Evolutionary conservation across 2,113 vertebrate genomes (phyloP).

Genomic region (Parotia lawesii): DNA sequence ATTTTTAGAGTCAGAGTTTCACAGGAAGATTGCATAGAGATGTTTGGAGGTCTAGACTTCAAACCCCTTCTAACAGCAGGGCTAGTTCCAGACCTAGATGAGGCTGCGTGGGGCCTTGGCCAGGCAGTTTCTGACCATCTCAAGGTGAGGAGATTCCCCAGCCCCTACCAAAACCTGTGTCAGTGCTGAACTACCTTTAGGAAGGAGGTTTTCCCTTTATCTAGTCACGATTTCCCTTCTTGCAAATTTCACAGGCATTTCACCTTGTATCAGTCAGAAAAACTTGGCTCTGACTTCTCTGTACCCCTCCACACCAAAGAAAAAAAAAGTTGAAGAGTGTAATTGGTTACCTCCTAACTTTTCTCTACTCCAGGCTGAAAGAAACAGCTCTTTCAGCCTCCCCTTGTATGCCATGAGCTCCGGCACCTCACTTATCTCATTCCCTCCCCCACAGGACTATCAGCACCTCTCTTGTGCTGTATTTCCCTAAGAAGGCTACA

Average conservation of each 20-base stretch:
- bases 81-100: neutral
- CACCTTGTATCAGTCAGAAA: neutral
- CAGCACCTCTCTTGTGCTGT: neutral
- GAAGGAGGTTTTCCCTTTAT: neutral
- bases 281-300: neutral
- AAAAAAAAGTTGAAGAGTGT: neutral
- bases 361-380: neutral
- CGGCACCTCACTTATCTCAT: neutral
- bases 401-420: neutral
- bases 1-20: neutral
- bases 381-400: neutral
- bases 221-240: neutral
- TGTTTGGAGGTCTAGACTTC: neutral
- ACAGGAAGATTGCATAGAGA: neutral
- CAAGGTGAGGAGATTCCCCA: neutral
- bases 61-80: neutral
- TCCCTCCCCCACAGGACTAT: neutral
- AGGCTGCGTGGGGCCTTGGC: neutral
- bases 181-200: neutral
- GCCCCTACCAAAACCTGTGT: neutral
- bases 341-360: neutral
- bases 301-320: neutral
- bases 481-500: neutral
- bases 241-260: neutral
- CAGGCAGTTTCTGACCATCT: neutral